A percentile compares a stretch with the other conserved stretches of the same genome.
phyloP scores from a whole-genome alignment of 1,140 invertebrate species.

The Macrosteles quadrilineatus region DNA sequence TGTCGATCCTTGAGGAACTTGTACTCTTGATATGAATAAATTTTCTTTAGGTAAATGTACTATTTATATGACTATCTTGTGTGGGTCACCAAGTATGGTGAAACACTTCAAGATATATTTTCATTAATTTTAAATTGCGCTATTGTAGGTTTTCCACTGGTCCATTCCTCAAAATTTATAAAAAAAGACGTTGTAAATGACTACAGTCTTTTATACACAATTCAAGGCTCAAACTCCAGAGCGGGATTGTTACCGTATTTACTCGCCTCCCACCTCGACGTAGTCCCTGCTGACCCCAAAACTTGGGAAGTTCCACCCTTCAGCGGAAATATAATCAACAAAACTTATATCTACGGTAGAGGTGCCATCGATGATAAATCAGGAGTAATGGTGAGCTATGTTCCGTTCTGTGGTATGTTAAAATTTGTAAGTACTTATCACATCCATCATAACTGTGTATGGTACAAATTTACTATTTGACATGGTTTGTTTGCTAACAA shows the following conservation, averaged over 20 bases:
- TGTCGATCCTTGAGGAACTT: too few species aligned
- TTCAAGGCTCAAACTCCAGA: slow-evolving; percentile 45
- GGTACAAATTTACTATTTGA: not conserved
- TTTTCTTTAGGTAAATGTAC: too few species aligned
- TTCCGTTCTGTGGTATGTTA: not conserved
- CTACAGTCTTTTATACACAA: slow-evolving; percentile 56
- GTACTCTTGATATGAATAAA: too few species aligned
- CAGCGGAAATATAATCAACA: slow-evolving; percentile 51
- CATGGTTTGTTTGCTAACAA: not conserved
- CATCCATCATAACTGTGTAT: too few species aligned
- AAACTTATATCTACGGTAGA: slow-evolving; percentile 59
- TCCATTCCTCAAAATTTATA: slow-evolving; percentile 52
- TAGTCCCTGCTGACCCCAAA: slow-evolving; percentile 55
- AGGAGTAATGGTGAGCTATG: slow-evolving; percentile 53
- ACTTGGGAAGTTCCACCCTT: slow-evolving; percentile 58
- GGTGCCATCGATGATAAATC: slow-evolving; percentile 60
- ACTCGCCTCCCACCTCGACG: slow-evolving; percentile 59
- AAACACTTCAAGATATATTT: too few species aligned
- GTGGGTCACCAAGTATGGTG: too few species aligned
- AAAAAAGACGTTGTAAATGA: slow-evolving; percentile 52
- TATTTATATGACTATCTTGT: too few species aligned
- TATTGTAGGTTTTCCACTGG: slow-evolving; percentile 51
- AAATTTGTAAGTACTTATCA: too few species aligned
- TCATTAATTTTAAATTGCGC: not conserved
- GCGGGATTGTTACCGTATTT: slow-evolving; percentile 55